Base-by-base conservation (phyloP, 2,113 vertebrate genomes). In the Chroicocephalus ridibundus region DNA sequence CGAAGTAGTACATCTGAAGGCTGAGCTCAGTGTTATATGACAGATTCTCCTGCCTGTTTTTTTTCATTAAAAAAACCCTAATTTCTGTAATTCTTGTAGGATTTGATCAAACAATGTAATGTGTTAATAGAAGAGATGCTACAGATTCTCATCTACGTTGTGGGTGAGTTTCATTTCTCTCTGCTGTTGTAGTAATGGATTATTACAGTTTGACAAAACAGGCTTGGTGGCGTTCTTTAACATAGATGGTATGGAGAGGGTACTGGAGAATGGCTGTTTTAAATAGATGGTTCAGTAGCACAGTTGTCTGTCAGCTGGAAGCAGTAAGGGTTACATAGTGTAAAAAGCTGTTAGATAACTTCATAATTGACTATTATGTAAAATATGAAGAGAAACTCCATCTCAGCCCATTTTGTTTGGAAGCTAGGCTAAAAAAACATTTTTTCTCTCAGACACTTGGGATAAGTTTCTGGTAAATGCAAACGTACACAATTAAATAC, bases 111-210 rank as follows among this genome's bases (percentile, higher is more conserved):
- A 65, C 99, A 99, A 66, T 99, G 97, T 96, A 99, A 99, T 32
- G 98, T 98, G 65, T 88, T 99, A 96, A 99, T 98, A 90, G 99
- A 99, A 95, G 99, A 99, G 97, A 99, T 99, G 99, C 98, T 99
- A 18, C 99, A 99, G 95, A 98, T 99, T 90, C 97, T 99, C 62
- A 99, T 99, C 71, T 98, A 99, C 91, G 96, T 99, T 90, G 96
- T 98, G 86, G 99, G 99, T 99, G 98, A 81, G 85, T 71, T 94
- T 72, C 1, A 22, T 46, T 90, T 79, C 24, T 82, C 7, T 90
- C 11, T 60, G 2, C 40, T 55, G 20, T 69, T 72, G 11, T 36
- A 38, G 20, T 64, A n/a, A 25, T 47, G 18, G 22, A 25, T 92
- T 71, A 18, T 61, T 79, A 38, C 13, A 36, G 15, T 69, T 76